Percentiles rank a stretch among this genome's conserved stretches.
These are phyloP conservation scores for Drosophila testacea DNA, from an alignment of 2,888 invertebrate genomes.

Conservation along the genomic window DNA sequence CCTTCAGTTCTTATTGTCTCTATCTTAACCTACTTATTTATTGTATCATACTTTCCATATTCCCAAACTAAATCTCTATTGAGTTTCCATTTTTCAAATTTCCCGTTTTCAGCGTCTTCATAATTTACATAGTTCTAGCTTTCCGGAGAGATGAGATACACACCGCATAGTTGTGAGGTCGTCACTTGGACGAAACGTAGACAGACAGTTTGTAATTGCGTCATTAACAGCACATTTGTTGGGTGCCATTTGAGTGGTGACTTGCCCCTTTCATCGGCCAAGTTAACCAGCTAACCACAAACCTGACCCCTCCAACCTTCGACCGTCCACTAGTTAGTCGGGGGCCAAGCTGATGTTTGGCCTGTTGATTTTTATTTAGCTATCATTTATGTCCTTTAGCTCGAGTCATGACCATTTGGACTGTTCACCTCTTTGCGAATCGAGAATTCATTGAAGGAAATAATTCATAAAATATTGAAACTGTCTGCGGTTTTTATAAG, in stretches of 20 bases:
- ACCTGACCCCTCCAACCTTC: background rate
- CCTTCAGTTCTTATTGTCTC: too few species aligned
- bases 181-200: slow-evolving; percentile 22
- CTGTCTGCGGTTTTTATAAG: background rate
- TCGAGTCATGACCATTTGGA: slow-evolving; percentile 1
- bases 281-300: background rate
- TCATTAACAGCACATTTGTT: slow-evolving; percentile 68
- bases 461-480: slow-evolving; percentile 27
- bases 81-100: background rate
- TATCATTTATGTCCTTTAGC: slow-evolving; percentile 1
- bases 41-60: too few species aligned
- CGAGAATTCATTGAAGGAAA: slow-evolving; percentile 23
- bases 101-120: slow-evolving; percentile 2
- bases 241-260: slow-evolving; percentile 60
- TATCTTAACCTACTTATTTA: too few species aligned
- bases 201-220: slow-evolving; percentile 51
- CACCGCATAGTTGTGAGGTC: slow-evolving; percentile 18
- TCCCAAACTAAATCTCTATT: too few species aligned
- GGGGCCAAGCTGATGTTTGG: background rate
- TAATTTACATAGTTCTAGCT: background rate
- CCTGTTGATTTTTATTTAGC: background rate
- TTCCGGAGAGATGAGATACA: slow-evolving; percentile 4
- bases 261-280: background rate
- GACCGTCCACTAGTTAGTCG: too few species aligned
- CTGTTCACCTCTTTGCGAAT: slow-evolving; percentile 33